Evolutionary conservation across 1,140 invertebrate genomes (phyloP).

Genomic region (silkworm (Bombyx mori)): DNA sequence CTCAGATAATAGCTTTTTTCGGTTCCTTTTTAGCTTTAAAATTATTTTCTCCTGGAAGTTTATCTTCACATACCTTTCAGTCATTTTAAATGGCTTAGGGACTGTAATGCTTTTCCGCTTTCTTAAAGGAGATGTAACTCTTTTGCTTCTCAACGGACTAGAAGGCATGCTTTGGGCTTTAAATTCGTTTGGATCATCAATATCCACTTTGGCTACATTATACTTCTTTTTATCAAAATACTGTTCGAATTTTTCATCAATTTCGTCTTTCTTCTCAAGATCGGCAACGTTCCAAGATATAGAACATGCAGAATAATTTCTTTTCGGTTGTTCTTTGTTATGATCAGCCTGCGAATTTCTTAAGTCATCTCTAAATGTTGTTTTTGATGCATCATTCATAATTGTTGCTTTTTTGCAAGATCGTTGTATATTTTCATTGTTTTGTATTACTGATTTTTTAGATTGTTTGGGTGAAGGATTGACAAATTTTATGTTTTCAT

Average conservation of each 20-base stretch:
- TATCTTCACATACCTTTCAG: conserved; percentile 68
- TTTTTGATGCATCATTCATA: no score
- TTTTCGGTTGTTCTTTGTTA: conserved; percentile 33
- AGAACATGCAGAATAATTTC: conserved; percentile 61
- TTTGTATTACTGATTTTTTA: no score
- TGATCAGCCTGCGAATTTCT: no score
- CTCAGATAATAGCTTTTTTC: no score
- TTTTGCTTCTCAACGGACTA: conserved; percentile 64
- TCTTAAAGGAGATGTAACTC: conserved; percentile 27
- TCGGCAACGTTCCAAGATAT: conserved; percentile 63
- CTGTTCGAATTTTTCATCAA: conserved; percentile 52
- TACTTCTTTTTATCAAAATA: conserved; percentile 45
- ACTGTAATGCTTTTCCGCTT: conserved; percentile 69
- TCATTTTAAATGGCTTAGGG: conserved; percentile 78
- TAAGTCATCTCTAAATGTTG: no score
- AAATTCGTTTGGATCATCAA: conserved; percentile 26
- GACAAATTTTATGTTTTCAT: no score
- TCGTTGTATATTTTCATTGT: no score
- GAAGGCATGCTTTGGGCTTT: conserved; percentile 71
- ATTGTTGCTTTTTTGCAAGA: no score
- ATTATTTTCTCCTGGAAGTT: no score
- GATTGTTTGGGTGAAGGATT: no score
- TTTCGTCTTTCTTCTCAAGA: conserved; percentile 36
- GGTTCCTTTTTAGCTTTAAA: no score
- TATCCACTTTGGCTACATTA: conserved; percentile 17